A percentile compares a stretch with the other conserved stretches of the same genome.
These are phyloP conservation scores for Melipona quadrifasciata DNA, from an alignment of 1,140 invertebrate species.

Conservation along the genomic window DNA sequence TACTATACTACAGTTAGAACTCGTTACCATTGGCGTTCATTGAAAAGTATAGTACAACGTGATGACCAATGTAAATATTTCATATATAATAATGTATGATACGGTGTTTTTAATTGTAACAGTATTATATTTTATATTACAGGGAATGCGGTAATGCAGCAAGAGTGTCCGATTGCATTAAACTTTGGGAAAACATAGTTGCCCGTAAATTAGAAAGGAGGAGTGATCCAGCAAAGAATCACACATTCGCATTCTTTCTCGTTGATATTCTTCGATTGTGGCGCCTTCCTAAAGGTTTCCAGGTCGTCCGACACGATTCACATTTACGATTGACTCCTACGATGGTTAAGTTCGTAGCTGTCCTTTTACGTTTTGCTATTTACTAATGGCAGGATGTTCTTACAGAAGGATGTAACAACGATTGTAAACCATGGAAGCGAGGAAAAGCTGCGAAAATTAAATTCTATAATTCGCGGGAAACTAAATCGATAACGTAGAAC, in stretches of 20 bases:
- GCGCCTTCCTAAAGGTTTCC: conserved; percentile 44
- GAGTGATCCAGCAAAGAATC: neutral
- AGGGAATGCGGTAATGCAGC: neutral
- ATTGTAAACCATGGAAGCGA: neutral
- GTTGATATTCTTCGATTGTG: conserved; percentile 48
- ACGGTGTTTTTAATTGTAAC: too few relatives aligned
- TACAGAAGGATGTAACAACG: too few relatives aligned
- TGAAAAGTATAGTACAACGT: too few relatives aligned
- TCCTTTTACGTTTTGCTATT: neutral
- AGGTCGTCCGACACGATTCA: conserved; percentile 39
- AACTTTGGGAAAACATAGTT: neutral
- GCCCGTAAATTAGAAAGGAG: conserved; percentile 43
- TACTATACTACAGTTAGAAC: too few relatives aligned
- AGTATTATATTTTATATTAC: neutral
- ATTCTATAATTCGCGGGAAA: neutral
- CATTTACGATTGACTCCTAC: conserved; percentile 16
- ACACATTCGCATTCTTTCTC: conserved; percentile 42
- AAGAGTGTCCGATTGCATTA: neutral
- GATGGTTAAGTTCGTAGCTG: neutral
- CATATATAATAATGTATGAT: too few relatives aligned
- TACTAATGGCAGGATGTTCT: neutral
- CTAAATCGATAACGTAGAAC: too few relatives aligned
- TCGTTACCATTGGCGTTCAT: too few relatives aligned
- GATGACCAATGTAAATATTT: too few relatives aligned
- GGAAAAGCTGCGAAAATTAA: neutral